Base-by-base conservation (phyloP, 37 sponge, comb jelly and placozoan species). In the Beroe ovata region DNA sequence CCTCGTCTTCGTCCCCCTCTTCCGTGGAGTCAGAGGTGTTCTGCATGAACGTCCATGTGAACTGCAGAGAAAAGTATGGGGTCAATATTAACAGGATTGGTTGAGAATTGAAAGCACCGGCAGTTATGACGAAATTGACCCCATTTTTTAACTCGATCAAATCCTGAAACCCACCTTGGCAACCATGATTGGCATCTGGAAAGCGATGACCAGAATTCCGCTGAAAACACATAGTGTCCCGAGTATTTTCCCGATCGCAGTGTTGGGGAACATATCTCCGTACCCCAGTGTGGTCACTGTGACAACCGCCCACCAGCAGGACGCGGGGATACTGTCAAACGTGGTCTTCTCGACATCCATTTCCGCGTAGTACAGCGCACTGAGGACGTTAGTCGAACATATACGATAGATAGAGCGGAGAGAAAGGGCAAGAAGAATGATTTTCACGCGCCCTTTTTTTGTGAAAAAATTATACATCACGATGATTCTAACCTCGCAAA, bases 291-390 rank as follows among this genome's bases (percentile, higher is more conserved):
- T 77, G 47, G 84, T 77, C n/a, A 77, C 84, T 19, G 84, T 77
- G 47, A 77, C 84, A 38, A 77, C 84, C 41, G 84, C 84, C 84
- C 84, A 77, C 84, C 84, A 77, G 54, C 84, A 77, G 22, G 84
- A 39, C 14, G 84, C 42, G 6, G 54, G 54, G 47, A 77, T 77
- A 54, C 84, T 77, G 84, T 77, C 84, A 29, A 77, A 77, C 29
- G 26, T 40, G 54, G 38, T 77, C 22, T 35, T 35, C 1, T 77
- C 84, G 22, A 36, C 84, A 29, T 77, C 84, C 84, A 77, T 77
- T 54, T 77, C 84, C 4, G 36, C 26, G 54, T 77, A 77, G 29
- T 77, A 77, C 41, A 77, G 28, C 11, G 84, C 84, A 77, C 84
- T 77, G 84, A 38, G 33, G 54, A 37, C 28, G 8, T 62, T 23